A percentile compares a stretch with the other conserved stretches of the same genome.
Conservation (phyloP, 2,888 invertebrate species). For the Cantharis rustica region DNA sequence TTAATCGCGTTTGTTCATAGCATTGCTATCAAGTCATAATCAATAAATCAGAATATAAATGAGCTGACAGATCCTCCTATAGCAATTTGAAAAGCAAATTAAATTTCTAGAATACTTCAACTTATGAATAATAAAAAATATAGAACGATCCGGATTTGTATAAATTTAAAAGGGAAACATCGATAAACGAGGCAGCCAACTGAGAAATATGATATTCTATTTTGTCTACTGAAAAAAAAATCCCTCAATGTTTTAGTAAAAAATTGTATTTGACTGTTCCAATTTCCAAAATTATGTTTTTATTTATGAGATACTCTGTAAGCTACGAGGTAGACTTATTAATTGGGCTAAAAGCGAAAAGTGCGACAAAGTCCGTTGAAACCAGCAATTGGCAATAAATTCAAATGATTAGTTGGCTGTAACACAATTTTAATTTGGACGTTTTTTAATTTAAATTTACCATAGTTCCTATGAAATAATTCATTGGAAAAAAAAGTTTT, state of each 20-base stretch:
- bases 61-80: neutral
- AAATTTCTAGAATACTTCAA: neutral
- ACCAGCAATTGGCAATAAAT: neutral
- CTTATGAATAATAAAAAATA: neutral
- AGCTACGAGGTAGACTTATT: neutral
- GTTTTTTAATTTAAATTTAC: neutral
- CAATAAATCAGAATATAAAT: neutral
- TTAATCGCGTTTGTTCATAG: neutral
- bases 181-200: neutral
- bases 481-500: neutral
- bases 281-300: neutral
- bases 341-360: neutral
- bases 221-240: neutral
- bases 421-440: neutral
- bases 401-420: neutral
- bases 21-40: neutral
- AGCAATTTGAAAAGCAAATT: neutral
- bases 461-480: neutral
- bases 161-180: neutral
- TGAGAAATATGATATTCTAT: neutral
- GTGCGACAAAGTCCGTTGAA: neutral
- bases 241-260: neutral
- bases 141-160: neutral
- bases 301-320: neutral
- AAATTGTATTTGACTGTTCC: neutral